Base-by-base conservation (phyloP, 2,888 invertebrate genomes). In the Volucella inanis region DNA sequence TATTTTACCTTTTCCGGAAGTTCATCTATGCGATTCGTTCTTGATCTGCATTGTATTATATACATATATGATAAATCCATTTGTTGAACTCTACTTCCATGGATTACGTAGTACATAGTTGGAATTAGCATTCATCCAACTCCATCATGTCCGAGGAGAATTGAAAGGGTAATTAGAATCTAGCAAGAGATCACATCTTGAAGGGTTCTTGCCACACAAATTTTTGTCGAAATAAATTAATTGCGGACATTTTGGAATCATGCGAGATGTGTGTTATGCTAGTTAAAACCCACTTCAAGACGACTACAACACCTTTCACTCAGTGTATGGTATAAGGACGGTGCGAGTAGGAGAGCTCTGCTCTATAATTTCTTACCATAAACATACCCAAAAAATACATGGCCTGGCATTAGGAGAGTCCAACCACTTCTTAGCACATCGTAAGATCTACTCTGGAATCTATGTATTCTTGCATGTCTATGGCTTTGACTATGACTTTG, bases 1-100 rank as follows among this genome's bases (percentile, higher is more conserved):
- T 71, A 84, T 80, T 75, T 75, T 80, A 80, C 84, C 75, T 84
- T 75, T 80, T 64, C 80, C 84, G 84, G 84, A 84, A 84, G 84
- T 84, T 80, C 79, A 75, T 54, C 47, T 70, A 65, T 50, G 59
- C 64, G 67, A 54, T 78, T 68, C 61, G 45, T 18, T 75, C 47
- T 31, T 22, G 70, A 70, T 70, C 43, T 72, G 68, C 43, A 59
- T 49, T 54, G 18, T 61, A 31, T 31, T 6, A 31, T 6, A 31
- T 31, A 31, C 31, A 31, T 22, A 22, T 22, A 22, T 22, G 18
- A 22, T 22, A 49, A 55, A 39, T 75, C 39, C 47, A 64, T 75
- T 68, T 52, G 52, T 49, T n/a, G 31, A 55, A 31, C 57, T 43
- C 50, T 47, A 18, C 47, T 55, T 57, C 15, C 22, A 57, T 61